Base-by-base conservation (phyloP, 2,797 vertebrate species). In the Protonibea diacanthus region DNA sequence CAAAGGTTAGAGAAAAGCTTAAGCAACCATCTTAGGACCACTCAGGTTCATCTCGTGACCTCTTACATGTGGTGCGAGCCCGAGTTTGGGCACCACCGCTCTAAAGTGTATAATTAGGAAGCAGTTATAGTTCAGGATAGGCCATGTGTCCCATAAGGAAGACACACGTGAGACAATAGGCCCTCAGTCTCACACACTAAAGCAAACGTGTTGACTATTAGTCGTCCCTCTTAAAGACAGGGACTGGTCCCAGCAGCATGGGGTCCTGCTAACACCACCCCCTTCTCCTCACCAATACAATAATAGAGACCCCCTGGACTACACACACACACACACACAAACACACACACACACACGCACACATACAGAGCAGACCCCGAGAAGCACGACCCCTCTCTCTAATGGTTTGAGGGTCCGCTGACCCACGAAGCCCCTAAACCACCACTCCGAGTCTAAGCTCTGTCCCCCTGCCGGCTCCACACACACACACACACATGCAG, bases 231-330 rank as follows among this genome's bases (percentile, higher is more conserved):
- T 86, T 86, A 74, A 83, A 85, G 86, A 89, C 78, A 73, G 73
- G 62, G 72, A 87, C 88, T 65, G 82, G 90, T 93, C 89, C 82
- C 84, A 88, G 84, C 83, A 89, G 90, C 85, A 91, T 87, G 88
- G 52, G 86, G 85, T 88, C 88, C 75, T 59, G 52, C 84, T 77
- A 21, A 66, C 52, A 57, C 74, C 82, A 47, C 87, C 75, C 83
- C 68, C 82, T 61, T 66, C 76, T 80, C 62, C 51, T 44, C 51
- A 72, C 47, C 72, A 73, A 15, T 14, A 87, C 83, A 89, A 90
- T 82, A 85, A 87, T 72, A 73, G 60, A 91, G 87, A 89, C 74
- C 88, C 89, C 81, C 78, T 80, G 74, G 79, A 78, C 81, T 57
- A 80, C 48, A 58, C 73, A 38, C 78, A 11, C 69, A 33, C 64